A percentile compares a stretch with the other conserved stretches of the same genome.
Evolutionary conservation across 2,888 invertebrate species (phyloP).

Genomic region (Eristalis tenax): DNA sequence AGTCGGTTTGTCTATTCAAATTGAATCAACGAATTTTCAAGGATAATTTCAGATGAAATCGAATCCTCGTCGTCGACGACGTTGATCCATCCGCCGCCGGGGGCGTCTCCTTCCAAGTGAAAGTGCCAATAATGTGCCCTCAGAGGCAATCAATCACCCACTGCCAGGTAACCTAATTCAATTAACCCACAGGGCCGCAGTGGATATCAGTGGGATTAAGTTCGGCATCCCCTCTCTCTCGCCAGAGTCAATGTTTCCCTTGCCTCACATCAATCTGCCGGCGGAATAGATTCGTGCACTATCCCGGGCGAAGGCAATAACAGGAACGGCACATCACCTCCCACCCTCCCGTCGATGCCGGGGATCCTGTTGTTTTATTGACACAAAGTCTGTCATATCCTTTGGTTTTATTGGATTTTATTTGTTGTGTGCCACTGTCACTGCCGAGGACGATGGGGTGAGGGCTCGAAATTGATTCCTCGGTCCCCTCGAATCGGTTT

Average conservation of each 20-base stretch:
- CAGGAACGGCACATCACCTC: not conserved
- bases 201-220: conserved; percentile 58
- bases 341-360: not conserved
- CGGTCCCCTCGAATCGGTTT: conserved; percentile 5
- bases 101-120: conserved; percentile 37
- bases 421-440: conserved; percentile 17
- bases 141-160: conserved; percentile 62
- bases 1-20: conserved; percentile 58
- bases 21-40: conserved; percentile 62
- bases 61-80: conserved; percentile 21
- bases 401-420: conserved; percentile 66
- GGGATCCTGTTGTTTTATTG: conserved; percentile 62
- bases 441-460: not conserved
- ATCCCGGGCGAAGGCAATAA: conserved; percentile 37
- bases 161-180: conserved; percentile 67
- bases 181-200: conserved; percentile 48
- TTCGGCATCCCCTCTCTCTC: not conserved
- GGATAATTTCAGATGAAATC: conserved; percentile 61
- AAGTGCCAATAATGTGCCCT: conserved; percentile 49
- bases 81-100: conserved; percentile 2
- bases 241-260: conserved; percentile 27
- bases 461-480: conserved; percentile 44
- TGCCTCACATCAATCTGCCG: conserved; percentile 47
- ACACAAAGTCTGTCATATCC: conserved; percentile 67
- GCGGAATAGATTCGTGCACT: conserved; percentile 38